Evolutionary conservation across 2,888 invertebrate genomes (phyloP), one percentile per base, ranked within the genome.

Genomic region (Tigriopus californicus): DNA sequence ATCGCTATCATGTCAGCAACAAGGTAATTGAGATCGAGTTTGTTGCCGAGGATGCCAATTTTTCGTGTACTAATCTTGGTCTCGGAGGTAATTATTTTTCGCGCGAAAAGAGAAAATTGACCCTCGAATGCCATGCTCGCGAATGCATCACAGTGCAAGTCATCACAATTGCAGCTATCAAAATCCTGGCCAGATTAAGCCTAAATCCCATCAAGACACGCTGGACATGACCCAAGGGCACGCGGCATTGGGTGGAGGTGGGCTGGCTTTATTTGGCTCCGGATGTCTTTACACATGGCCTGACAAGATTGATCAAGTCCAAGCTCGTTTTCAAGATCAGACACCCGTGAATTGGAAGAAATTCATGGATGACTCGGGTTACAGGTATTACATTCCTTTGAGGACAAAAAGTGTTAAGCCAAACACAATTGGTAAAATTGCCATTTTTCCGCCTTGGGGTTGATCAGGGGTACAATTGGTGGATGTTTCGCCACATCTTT

Each of bases 221-320:
- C 64, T 73, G 48, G 65, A 65, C 42, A 63, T 69, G 62, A 73
- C 72, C 18, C 70, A 70, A 65, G 88, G 82, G 0, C 84, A 90
- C 70, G 85, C 85, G n/a, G 91, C 92, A 1, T 74, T 92, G 61
- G 92, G 92, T 44, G 85, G 87, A 15, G 92, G 92, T 25, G 91
- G 91, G 0, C 73, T 95, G 61, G 94, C 92, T 8, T 72, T 94
- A 13, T 86, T 92, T 69, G 90, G 92, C 8, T 85, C 87, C 0
- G 90, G 83, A 1, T 89, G 85, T 68, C 77, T 94, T 56, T 86
- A 89, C 69, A 85, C 89, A 1, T 94, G 92, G 92, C 88, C 94
- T 1, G 77, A 49, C 5, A 49, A 22, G 22, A 13, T 49, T 13
- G 74, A 78, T 6, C 80, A 88, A 65, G 77, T 91, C 33, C 69